Conservation (phyloP, 2,797 vertebrate genomes). For the Myotis planiceps region DNA sequence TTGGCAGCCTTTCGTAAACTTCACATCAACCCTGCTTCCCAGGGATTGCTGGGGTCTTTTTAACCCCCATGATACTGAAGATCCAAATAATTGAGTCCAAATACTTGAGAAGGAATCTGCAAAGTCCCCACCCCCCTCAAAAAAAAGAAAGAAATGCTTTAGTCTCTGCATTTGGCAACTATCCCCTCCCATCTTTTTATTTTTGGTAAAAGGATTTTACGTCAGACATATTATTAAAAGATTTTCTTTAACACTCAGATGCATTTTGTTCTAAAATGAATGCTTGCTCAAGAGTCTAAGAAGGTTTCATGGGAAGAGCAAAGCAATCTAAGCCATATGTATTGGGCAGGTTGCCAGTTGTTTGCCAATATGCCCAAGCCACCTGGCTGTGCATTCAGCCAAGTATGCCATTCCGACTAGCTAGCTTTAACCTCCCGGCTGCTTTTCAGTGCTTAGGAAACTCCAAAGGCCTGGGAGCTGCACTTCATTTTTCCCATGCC, state of each 20-base stretch:
- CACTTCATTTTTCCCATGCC: conserved; percentile 87
- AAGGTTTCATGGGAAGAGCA: conserved; percentile 90
- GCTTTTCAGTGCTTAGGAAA: conserved; percentile 91
- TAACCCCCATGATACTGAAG: not conserved
- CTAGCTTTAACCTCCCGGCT: conserved; percentile 92
- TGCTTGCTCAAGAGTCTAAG: conserved; percentile 88
- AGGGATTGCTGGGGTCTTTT: not conserved
- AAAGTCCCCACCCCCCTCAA: not conserved
- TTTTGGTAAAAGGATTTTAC: conserved; percentile 72
- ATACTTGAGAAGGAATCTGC: not conserved
- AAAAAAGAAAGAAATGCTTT: not conserved
- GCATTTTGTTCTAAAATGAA: conserved; percentile 86
- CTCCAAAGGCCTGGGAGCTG: conserved; percentile 88
- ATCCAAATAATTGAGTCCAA: not conserved
- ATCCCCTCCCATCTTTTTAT: conserved; percentile 29
- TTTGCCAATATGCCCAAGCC: conserved; percentile 95
- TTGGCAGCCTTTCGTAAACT: conserved; percentile 5
- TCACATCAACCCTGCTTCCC: not conserved
- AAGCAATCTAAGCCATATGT: conserved; percentile 94
- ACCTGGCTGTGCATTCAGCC: conserved; percentile 93
- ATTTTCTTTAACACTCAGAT: conserved; percentile 88
- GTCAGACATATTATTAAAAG: conserved; percentile 78
- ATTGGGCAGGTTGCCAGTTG: conserved; percentile 93
- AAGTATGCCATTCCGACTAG: conserved; percentile 93
- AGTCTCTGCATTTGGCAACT: conserved; percentile 49